Base-by-base conservation (phyloP, 1,140 invertebrate species). In the Saccostrea echinata region DNA sequence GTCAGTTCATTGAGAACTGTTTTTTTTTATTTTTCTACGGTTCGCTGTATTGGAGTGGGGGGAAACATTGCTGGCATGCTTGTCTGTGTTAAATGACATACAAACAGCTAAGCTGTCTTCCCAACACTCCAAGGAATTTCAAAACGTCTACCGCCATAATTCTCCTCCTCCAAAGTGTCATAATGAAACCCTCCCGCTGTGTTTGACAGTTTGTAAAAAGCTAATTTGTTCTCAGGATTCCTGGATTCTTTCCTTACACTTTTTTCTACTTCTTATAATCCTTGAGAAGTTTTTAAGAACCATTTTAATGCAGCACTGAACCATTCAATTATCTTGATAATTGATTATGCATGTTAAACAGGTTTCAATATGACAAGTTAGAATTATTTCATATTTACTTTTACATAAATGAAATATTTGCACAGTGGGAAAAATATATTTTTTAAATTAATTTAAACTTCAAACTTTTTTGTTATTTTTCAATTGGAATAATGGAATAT, bases 31-130 rank as follows among this genome's bases (percentile, higher is more conserved):
- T 33, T 33, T 76, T 1, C 68, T 12, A 76, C 68, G 12, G 11
- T 33, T 30, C 13, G 8, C 27, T 30, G 68, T 30, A 33, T 27
- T 30, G 8, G 11, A 16, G 30, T 33, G 27, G 16, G 24, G 12
- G 68, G 16, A 30, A 76, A 76, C 68, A 76, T 76, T 76, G 68
- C 16, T 76, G 68, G 68, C 68, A 76, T 76, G 68, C 68, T 76
- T 30, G 30, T 76, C 24, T 76, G 68, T 76, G 68, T 8, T 76
- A 76, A 76, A 76, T 76, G 68, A 76, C 68, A 76, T 24, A 76
- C 68, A 76, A 76, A 76, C 68, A 76, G 68, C 68, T 76, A 27
- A 76, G 27, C 11, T 27, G 30, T 76, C 68, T 76, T 33, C 30
- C 13, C 68, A 76, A 76, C 68, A 76, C 68, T 76, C 68, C 27